A percentile compares a stretch with the other conserved stretches of the same genome.
Conservation (phyloP, 2,888 invertebrate species). For the Epirrhoe alternata region DNA sequence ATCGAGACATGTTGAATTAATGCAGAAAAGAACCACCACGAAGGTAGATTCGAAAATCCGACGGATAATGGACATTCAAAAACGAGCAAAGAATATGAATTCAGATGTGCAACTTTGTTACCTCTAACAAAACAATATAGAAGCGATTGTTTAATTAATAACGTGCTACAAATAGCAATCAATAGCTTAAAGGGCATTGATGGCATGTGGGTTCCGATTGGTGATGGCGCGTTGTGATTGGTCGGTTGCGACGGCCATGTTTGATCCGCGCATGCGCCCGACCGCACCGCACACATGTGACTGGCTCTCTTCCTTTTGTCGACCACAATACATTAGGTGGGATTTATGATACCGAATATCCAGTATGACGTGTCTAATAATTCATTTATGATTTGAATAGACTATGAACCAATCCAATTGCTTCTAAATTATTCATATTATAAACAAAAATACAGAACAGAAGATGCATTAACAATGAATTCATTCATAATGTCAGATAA, state of each 20-base stretch:
- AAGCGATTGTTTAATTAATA: constrained; percentile 58
- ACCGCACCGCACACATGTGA: constrained; percentile 66
- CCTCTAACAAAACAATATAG: constrained; percentile 37
- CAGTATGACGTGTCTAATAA: constrained; percentile 14
- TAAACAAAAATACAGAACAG: background rate
- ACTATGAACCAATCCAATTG: background rate
- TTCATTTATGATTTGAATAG: constrained; percentile 13
- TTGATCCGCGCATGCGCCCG: constrained; percentile 78
- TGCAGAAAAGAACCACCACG: constrained; percentile 26
- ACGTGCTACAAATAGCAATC: constrained; percentile 69
- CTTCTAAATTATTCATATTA: background rate
- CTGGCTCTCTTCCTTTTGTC: constrained; percentile 53
- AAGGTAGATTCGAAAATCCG: constrained; percentile 15
- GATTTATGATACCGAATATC: constrained; percentile 34
- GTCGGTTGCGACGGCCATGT: constrained; percentile 75
- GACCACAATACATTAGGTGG: constrained; percentile 40
- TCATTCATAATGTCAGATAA: constrained; percentile 3
- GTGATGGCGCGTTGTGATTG: constrained; percentile 64
- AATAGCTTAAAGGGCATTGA: constrained; percentile 69
- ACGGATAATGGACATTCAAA: constrained; percentile 15
- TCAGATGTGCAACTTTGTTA: constrained; percentile 20
- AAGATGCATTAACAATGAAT: constrained; percentile 9
- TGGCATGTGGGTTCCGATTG: constrained; percentile 64
- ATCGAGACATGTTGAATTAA: constrained; percentile 34
- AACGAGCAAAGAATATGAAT: constrained; percentile 24